Percentiles rank a stretch among this genome's conserved stretches.
These are phyloP conservation scores for Xenopus tropicalis DNA, from an alignment of 2,113 vertebrate genomes.

Conservation along the genomic window UCB_Xtro_10.0 CM004451.2:20605001-20605500, in stretches of 20 bases:
- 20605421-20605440: constrained; percentile 2
- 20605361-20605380: not conserved
- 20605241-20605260: constrained; percentile 54
- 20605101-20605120: constrained; percentile 54
- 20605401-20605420: constrained; percentile 69
- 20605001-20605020: constrained; percentile 67
- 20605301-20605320: constrained; percentile 42
- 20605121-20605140: constrained; percentile 50
- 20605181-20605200: constrained; percentile 53
- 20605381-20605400: constrained; percentile 69
- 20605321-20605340: constrained; percentile 49
- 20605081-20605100: constrained; percentile 51
- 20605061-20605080: constrained; percentile 80
- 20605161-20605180: constrained; percentile 39
- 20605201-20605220: constrained; percentile 46
- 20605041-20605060: constrained; percentile 98
- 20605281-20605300: constrained; percentile 50
- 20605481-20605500: constrained; percentile 38
- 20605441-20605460: constrained; percentile 51
- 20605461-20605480: too few species aligned
- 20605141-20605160: constrained; percentile 14
- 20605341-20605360: constrained; percentile 49
- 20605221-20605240: constrained; percentile 30
- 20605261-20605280: constrained; percentile 50
- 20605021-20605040: constrained; percentile 79